Base-by-base conservation (phyloP, 1,140 invertebrate genomes). In the Adoxophyes honmai region DNA sequence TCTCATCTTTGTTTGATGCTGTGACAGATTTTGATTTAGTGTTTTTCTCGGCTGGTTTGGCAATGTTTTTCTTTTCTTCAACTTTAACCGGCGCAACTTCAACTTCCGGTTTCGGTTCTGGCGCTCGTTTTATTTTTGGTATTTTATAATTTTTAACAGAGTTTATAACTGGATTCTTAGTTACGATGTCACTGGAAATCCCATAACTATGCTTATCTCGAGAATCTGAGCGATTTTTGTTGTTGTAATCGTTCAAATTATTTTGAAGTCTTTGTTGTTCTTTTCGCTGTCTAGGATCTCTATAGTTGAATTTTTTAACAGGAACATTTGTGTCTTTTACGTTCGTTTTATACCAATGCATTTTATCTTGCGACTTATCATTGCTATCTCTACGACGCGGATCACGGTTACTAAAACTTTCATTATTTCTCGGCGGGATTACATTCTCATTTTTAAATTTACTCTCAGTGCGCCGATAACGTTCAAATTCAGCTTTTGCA, bases 141-240 rank as follows among this genome's bases (percentile, higher is more conserved):
- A 93, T 93, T 78, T 91, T 92, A 57, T 92, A 93, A 52, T 91
- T 91, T 68, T 93, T 92, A 0, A 93, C 78, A 55, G 73, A 66
- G 36, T 75, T 70, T 52, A 86, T 70, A 54, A 87, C 75, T 28
- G 73, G 73, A n/a, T 81, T 81, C 57, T 75, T 87, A 5, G 75
- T 75, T 62, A 86, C 85, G 66, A 81, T 88, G 64, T 86, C 82
- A 72, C 71, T 81, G 4, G 84, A 82, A 68, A 87, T 86, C 16
- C 86, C 86, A 57, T 68, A 56, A 52, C 60, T 73, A 62, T 72
- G 78, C 36, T 61, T 48, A 10, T 71, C 63, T 9, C 38, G 55
- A 38, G 57, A 59, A 35, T 66, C 60, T 48, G 14, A 14, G 21
- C 54, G 48, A 4, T 52, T 44, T 59, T 59, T 64, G n/a, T 60